Conservation (phyloP, 2,113 vertebrate genomes). For the Loxodonta africana region DNA sequence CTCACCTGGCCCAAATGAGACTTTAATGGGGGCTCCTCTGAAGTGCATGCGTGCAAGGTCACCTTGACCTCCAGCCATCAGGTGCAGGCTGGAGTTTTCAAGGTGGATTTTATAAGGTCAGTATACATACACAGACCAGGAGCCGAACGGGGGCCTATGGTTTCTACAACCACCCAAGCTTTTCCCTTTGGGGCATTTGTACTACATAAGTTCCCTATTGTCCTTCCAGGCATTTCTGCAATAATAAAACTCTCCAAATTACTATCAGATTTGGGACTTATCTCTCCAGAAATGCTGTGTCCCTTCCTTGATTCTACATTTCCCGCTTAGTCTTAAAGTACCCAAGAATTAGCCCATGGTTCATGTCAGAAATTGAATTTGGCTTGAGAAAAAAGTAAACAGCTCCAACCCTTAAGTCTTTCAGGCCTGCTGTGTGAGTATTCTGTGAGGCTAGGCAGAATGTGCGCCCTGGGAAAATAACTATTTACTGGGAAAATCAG, state of each 20-base stretch:
- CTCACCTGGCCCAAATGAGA: neutral
- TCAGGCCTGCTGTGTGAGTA: neutral
- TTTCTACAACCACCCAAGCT: neutral
- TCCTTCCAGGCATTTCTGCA: neutral
- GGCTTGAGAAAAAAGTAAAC: neutral
- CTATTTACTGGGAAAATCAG: neutral
- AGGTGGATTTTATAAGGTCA: neutral
- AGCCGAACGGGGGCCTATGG: neutral
- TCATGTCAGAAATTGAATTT: slow-evolving; percentile 4
- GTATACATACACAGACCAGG: neutral
- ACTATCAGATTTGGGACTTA: neutral
- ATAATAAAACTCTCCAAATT: neutral
- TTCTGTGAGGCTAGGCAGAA: neutral
- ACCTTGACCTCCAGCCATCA: neutral
- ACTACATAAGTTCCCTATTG: neutral
- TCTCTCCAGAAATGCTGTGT: neutral
- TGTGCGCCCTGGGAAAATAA: neutral
- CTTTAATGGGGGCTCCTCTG: neutral
- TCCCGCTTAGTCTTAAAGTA: neutral
- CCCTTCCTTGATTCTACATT: neutral
- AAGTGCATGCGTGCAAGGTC: neutral
- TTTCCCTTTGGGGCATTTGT: neutral
- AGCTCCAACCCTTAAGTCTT: neutral
- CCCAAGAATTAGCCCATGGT: neutral
- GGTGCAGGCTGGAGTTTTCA: neutral